Evolutionary conservation across 2,888 invertebrate genomes (phyloP).

Genomic region (Spisula subtruncata): DNA sequence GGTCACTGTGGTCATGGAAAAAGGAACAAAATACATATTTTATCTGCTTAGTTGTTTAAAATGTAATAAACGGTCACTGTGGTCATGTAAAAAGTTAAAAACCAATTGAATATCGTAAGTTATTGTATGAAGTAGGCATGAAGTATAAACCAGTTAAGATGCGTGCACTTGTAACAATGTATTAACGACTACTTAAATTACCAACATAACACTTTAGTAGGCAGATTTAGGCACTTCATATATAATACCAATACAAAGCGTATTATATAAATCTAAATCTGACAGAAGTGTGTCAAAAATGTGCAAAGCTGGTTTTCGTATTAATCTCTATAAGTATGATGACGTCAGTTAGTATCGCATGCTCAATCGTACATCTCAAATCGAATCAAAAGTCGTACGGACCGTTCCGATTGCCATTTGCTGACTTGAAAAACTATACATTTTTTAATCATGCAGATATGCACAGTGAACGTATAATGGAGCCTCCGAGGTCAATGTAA

Average conservation of each 20-base stretch:
- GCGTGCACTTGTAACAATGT: neutral
- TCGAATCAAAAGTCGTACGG: too few relatives aligned
- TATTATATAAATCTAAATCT: neutral
- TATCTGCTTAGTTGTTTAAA: too few relatives aligned
- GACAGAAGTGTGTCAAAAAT: neutral
- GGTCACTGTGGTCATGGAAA: too few relatives aligned
- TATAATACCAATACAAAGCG: neutral
- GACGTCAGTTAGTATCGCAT: neutral
- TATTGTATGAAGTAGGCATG: neutral
- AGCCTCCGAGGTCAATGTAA: too few relatives aligned
- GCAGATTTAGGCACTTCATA: slow-evolving; percentile 1
- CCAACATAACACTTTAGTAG: neutral
- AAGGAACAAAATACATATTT: too few relatives aligned
- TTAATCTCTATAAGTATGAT: neutral
- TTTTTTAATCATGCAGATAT: neutral
- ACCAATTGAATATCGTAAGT: neutral
- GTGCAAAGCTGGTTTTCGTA: neutral
- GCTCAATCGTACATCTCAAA: too few relatives aligned
- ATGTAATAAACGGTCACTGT: too few relatives aligned
- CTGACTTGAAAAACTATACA: neutral
- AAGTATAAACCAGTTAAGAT: slow-evolving; percentile 9
- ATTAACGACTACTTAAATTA: neutral
- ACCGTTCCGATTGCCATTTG: too few relatives aligned
- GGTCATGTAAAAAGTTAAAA: neutral
- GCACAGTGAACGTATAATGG: too few relatives aligned